phyloP scores from a whole-genome alignment of 2,113 vertebrate species.

The Isichthys henryi region DNA sequence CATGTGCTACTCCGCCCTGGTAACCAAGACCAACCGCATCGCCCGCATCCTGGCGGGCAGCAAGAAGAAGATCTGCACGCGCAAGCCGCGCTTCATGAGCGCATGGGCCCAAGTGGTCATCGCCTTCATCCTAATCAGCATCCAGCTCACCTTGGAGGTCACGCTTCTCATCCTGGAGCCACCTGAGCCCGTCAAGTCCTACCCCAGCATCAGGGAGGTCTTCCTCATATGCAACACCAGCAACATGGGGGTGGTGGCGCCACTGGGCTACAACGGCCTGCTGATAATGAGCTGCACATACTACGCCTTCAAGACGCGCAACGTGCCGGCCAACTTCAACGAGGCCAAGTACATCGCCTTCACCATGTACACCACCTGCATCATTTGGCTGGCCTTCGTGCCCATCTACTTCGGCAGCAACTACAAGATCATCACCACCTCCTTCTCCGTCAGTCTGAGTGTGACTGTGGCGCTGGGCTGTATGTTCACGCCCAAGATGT shows the following conservation, averaged over 20 bases:
- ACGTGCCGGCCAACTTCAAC: slow-evolving; percentile 95
- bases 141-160: slow-evolving; percentile 83
- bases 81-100: slow-evolving; percentile 95
- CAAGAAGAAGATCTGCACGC: slow-evolving; percentile 97
- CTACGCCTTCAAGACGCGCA: slow-evolving; percentile 97
- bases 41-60: slow-evolving; percentile 94
- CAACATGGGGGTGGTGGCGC: slow-evolving; percentile 86
- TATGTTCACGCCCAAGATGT: slow-evolving; percentile 99
- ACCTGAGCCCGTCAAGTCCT: slow-evolving; percentile 84
- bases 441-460: slow-evolving; percentile 93
- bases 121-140: slow-evolving; percentile 80
- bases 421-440: slow-evolving; percentile 98
- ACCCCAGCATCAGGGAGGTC: slow-evolving; percentile 92
- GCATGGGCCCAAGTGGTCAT: slow-evolving; percentile 95
- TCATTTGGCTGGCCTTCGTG: slow-evolving; percentile 97
- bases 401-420: slow-evolving; percentile 98
- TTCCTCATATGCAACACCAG: slow-evolving; percentile 98
- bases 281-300: slow-evolving; percentile 98
- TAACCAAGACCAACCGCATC: slow-evolving; percentile 96
- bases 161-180: slow-evolving; percentile 90
- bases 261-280: slow-evolving; percentile 89
- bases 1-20: slow-evolving; percentile 95
- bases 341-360: slow-evolving; percentile 98
- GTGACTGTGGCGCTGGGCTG: slow-evolving; percentile 94
- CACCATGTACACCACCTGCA: slow-evolving; percentile 98